Evolutionary conservation across 2,888 invertebrate species (phyloP).

Genomic region (Sphinx pinastri): DNA sequence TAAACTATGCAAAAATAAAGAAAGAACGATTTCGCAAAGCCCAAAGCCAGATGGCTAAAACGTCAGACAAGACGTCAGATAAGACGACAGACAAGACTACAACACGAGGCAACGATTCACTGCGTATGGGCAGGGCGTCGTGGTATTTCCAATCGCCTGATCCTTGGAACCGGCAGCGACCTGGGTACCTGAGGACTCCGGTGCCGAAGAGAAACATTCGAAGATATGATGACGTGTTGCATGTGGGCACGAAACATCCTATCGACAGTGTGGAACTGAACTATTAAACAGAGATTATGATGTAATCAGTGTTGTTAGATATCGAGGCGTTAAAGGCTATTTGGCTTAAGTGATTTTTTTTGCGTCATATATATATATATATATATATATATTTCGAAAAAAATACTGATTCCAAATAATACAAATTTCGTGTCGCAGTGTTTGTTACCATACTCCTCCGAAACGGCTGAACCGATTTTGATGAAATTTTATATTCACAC

Average conservation of each 20-base stretch:
- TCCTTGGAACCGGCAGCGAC: background rate
- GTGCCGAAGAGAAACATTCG: background rate
- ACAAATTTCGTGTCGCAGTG: too few relatives aligned
- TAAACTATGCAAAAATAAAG: conserved; percentile 14
- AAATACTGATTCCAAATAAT: too few relatives aligned
- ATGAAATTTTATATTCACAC: too few relatives aligned
- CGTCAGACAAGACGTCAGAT: too few relatives aligned
- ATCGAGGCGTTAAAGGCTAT: too few relatives aligned
- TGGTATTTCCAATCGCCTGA: background rate
- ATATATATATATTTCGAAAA: too few relatives aligned
- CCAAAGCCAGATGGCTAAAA: background rate
- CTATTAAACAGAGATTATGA: background rate
- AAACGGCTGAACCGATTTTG: too few relatives aligned
- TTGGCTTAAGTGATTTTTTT: too few relatives aligned
- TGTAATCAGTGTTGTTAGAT: too few relatives aligned
- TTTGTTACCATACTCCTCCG: too few relatives aligned
- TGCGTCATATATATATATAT: too few relatives aligned
- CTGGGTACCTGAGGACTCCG: background rate
- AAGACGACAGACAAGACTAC: conserved; percentile 30
- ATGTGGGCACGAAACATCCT: background rate
- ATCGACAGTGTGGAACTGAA: background rate
- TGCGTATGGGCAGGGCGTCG: background rate
- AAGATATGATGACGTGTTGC: background rate
- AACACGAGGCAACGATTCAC: background rate
- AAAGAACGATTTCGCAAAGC: background rate